Conservation (phyloP, 1,140 invertebrate species). For the Rhagoletis zephyria region DNA sequence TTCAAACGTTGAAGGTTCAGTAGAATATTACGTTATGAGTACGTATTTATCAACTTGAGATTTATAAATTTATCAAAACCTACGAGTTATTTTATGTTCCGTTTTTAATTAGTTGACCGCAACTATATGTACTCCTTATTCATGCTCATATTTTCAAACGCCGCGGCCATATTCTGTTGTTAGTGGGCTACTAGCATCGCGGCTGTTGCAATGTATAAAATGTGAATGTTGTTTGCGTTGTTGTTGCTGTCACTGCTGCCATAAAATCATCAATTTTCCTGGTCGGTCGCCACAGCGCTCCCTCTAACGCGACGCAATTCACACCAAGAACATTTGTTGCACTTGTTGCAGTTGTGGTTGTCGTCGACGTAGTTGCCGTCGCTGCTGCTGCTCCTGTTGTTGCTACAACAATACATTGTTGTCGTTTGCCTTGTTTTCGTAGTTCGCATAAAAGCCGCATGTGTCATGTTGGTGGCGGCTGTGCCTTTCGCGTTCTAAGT, state of each 20-base stretch:
- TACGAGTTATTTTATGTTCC: too few species aligned
- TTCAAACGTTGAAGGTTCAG: too few species aligned
- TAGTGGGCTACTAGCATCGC: background rate
- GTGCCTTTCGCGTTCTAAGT: slow-evolving; percentile 15
- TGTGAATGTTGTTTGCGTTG: background rate
- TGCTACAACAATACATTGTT: background rate
- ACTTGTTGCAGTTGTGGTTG: background rate
- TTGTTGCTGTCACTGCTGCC: background rate
- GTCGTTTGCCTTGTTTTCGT: background rate
- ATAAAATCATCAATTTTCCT: background rate
- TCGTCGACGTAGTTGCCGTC: background rate
- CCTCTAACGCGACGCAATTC: background rate
- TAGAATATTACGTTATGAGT: too few species aligned
- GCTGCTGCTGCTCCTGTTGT: background rate
- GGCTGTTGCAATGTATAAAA: background rate
- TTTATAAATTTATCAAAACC: too few species aligned
- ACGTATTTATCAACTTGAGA: too few species aligned
- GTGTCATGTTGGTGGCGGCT: background rate
- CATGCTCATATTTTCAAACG: background rate
- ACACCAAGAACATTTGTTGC: background rate
- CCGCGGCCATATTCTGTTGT: background rate
- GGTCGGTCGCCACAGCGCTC: background rate
- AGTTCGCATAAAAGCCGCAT: background rate
- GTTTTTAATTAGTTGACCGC: too few species aligned
- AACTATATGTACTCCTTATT: too few species aligned